Evolutionary conservation across 2,797 vertebrate genomes (phyloP).

Genomic region (Sebastes iracundus): DNA sequence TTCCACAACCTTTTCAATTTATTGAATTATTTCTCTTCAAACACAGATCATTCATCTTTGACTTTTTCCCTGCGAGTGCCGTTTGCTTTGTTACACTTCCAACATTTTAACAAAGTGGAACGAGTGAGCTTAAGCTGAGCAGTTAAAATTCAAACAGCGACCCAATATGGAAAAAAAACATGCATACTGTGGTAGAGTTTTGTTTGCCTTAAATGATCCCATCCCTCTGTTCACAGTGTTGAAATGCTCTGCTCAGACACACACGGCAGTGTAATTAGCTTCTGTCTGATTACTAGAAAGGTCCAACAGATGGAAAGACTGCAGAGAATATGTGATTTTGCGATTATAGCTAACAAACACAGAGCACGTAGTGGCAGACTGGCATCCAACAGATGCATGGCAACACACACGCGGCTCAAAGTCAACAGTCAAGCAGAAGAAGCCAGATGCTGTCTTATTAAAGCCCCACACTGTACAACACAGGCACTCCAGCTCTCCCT

Average conservation of each 20-base stretch:
- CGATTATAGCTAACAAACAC: slow-evolving; percentile 21
- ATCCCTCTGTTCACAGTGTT: not conserved
- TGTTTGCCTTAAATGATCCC: not conserved
- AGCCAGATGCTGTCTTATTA: slow-evolving; percentile 47
- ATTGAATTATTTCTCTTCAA: slow-evolving; percentile 1
- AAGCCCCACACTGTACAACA: slow-evolving; percentile 4
- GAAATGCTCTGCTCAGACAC: not conserved
- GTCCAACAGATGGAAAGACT: slow-evolving; percentile 35
- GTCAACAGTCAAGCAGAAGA: slow-evolving; percentile 8
- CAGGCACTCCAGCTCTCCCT: not conserved
- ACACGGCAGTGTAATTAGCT: not conserved
- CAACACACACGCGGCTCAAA: not conserved
- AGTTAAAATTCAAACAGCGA: not conserved
- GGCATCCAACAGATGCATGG: slow-evolving; percentile 26
- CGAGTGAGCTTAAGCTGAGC: not conserved
- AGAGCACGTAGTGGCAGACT: slow-evolving; percentile 26
- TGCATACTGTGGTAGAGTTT: not conserved
- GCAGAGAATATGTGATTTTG: slow-evolving; percentile 22
- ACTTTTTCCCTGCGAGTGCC: not conserved
- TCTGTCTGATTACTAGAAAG: slow-evolving; percentile 30
- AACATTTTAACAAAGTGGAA: not conserved
- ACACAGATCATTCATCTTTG: not conserved
- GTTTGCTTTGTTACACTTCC: not conserved
- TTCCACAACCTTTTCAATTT: not conserved
- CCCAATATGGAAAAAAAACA: slow-evolving; percentile 9